Percentiles rank a stretch among this genome's conserved stretches.
These are phyloP conservation scores for Empis livida DNA, from an alignment of 2,888 invertebrate genomes.

Conservation along the genomic window DNA sequence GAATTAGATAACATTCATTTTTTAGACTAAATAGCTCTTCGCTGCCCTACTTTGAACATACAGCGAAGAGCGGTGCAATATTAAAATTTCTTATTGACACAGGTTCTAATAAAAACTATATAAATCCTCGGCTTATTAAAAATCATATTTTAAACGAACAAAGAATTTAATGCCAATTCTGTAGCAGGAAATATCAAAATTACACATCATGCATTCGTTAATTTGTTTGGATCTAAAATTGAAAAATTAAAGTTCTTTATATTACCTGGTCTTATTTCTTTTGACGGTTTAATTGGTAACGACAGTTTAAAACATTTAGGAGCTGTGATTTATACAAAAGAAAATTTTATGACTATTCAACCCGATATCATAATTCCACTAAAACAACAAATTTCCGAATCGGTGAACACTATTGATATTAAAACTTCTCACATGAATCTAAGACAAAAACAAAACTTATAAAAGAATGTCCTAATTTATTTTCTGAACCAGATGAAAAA, in stretches of 20 bases:
- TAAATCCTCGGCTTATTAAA: background rate
- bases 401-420: slow-evolving; percentile 3
- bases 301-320: background rate
- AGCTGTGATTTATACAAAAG: background rate
- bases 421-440: slow-evolving; percentile 5
- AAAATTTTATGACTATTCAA: background rate
- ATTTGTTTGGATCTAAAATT: slow-evolving; percentile 7
- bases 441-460: slow-evolving; percentile 4
- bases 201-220: background rate
- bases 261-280: background rate
- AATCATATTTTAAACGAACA: background rate
- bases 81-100: background rate
- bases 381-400: slow-evolving; percentile 5
- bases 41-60: slow-evolving; percentile 2
- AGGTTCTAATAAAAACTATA: background rate
- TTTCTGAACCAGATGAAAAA: background rate
- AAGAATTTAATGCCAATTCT: background rate
- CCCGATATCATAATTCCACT: background rate
- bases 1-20: background rate
- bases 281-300: background rate
- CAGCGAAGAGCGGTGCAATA: background rate
- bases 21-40: slow-evolving; percentile 2
- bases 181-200: background rate
- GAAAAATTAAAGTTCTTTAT: background rate
- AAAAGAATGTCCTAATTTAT: background rate